Conservation (phyloP, 2,113 vertebrate genomes). For the Motacilla tschutschensis region DNA sequence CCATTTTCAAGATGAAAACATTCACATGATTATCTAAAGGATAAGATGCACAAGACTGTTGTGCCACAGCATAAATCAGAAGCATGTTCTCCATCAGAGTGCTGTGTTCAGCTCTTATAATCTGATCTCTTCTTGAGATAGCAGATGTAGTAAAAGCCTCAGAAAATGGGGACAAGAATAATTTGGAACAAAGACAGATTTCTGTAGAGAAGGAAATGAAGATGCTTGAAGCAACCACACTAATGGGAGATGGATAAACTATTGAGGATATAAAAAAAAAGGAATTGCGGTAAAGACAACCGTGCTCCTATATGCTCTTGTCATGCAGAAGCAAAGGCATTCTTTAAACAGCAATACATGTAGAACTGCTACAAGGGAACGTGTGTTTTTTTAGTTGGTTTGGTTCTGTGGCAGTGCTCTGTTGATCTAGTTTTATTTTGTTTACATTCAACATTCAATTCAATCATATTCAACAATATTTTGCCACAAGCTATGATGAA, state of each 20-base stretch:
- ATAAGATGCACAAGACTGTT: neutral
- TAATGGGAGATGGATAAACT: neutral
- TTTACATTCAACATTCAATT: neutral
- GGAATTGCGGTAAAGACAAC: neutral
- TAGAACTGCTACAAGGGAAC: neutral
- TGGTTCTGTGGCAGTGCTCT: neutral
- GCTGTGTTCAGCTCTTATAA: conserved; percentile 29
- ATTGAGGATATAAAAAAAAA: neutral
- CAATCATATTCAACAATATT: neutral
- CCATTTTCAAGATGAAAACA: neutral
- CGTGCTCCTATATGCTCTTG: neutral
- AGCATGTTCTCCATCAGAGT: neutral
- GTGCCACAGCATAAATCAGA: conserved; percentile 30
- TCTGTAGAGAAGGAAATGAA: neutral
- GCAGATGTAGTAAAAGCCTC: conserved; percentile 26
- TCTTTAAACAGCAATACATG: neutral
- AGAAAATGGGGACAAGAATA: conserved; percentile 33
- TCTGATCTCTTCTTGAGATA: conserved; percentile 33
- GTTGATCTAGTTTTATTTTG: neutral
- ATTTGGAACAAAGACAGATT: conserved; percentile 11
- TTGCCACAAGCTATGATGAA: rapidly evolving
- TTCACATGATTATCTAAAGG: conserved; percentile 31
- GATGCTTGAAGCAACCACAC: neutral
- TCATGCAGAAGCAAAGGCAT: neutral
- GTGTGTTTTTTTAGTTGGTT: conserved; percentile 2